A percentile compares a stretch with the other conserved stretches of the same genome.
Conservation (phyloP, 1,140 invertebrate species). For the Orius laevigatus region DNA sequence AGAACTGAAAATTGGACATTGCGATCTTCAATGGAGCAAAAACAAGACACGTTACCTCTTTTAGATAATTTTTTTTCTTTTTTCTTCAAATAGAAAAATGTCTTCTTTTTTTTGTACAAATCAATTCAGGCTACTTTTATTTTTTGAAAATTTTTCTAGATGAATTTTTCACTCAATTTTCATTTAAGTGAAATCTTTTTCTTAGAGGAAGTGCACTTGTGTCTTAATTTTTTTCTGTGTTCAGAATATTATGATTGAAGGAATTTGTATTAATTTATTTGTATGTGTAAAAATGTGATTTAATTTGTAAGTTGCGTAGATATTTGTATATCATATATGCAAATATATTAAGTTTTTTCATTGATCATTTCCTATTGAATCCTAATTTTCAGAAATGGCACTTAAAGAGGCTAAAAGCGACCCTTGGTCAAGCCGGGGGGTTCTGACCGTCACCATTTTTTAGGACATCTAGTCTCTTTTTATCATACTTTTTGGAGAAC, state of each 20-base stretch:
- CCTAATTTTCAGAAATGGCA: no score
- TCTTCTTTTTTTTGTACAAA: background rate
- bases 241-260: background rate
- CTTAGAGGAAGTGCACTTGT: background rate
- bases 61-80: background rate
- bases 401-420: no score
- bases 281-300: background rate
- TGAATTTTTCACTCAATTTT: background rate
- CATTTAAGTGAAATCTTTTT: background rate
- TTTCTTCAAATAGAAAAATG: background rate
- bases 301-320: background rate
- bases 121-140: background rate
- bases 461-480: no score
- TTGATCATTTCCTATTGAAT: background rate
- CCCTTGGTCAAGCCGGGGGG: no score
- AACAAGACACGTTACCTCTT: background rate
- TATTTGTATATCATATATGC: constrained; percentile 2
- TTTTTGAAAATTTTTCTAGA: background rate
- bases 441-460: no score
- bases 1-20: background rate
- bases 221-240: background rate
- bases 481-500: no score
- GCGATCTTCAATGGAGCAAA: background rate
- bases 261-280: background rate
- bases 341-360: background rate